Evolutionary conservation across 2,888 invertebrate genomes (phyloP).

Genomic region (Metopia argyrocephala): DNA sequence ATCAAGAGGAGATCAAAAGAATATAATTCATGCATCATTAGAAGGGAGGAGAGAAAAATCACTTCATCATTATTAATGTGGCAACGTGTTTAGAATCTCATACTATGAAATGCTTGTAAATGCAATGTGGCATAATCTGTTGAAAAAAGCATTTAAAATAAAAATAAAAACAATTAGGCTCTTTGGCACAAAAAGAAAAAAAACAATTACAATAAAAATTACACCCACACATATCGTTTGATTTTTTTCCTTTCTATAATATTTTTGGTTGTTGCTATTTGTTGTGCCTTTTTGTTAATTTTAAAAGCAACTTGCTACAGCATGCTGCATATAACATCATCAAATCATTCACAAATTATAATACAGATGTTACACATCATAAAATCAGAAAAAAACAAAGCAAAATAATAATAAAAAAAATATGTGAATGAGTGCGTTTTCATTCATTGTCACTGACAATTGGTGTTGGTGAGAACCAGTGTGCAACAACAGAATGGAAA

Average conservation of each 20-base stretch:
- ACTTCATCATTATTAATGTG: constrained; percentile 25
- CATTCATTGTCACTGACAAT: constrained; percentile 47
- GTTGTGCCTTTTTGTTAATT: constrained; percentile 12
- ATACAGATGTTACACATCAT: constrained; percentile 62
- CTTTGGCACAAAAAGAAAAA: background rate
- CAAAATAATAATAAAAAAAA: constrained; percentile 14
- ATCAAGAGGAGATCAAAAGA: constrained; percentile 58
- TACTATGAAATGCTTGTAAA: background rate
- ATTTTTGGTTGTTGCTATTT: constrained; percentile 7
- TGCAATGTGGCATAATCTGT: constrained; percentile 14
- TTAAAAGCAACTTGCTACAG: background rate
- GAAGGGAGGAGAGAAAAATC: too few species aligned
- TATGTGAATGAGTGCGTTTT: constrained; percentile 10
- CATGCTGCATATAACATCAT: constrained; percentile 41
- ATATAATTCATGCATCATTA: constrained; percentile 40
- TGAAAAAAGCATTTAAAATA: constrained; percentile 26
- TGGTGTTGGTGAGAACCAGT: too few species aligned
- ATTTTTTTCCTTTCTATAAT: constrained; percentile 18
- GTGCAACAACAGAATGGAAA: constrained; percentile 28
- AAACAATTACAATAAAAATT: constrained; percentile 45
- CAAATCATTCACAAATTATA: constrained; percentile 61
- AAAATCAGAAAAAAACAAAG: constrained; percentile 19
- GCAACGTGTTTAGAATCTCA: background rate
- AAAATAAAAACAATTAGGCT: constrained; percentile 38
- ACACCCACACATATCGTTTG: constrained; percentile 61